Evolutionary conservation across 2,113 vertebrate species (phyloP).

Genomic region (Pluvialis apricaria): DNA sequence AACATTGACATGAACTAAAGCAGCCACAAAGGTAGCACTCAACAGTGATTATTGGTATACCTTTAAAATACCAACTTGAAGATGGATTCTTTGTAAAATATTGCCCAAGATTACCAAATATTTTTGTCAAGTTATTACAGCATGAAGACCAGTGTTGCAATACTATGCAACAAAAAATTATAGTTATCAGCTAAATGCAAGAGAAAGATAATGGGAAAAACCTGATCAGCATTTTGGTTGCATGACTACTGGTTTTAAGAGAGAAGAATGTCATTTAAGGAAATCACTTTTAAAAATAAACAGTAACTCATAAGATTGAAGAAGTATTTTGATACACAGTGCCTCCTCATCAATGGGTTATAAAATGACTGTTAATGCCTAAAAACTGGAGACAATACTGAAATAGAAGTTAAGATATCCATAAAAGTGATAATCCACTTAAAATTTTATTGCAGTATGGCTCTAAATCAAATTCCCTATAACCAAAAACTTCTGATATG

Average conservation of each 20-base stretch:
- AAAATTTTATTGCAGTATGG: neutral
- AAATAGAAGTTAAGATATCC: neutral
- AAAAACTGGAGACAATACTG: neutral
- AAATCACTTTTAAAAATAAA: neutral
- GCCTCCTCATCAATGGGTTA: neutral
- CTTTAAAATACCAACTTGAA: neutral
- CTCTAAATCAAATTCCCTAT: neutral
- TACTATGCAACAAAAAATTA: neutral
- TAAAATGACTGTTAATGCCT: neutral
- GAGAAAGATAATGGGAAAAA: neutral
- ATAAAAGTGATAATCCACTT: neutral
- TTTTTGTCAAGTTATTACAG: neutral
- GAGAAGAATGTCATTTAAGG: neutral
- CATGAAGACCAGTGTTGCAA: neutral
- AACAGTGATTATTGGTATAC: neutral
- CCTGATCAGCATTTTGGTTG: neutral
- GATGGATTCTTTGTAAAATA: conserved; percentile 12
- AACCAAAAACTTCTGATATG: neutral
- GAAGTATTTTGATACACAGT: neutral
- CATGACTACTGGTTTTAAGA: neutral
- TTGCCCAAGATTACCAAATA: neutral
- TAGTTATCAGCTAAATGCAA: neutral
- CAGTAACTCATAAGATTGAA: neutral
- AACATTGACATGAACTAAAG: neutral
- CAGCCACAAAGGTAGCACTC: neutral